Percentiles rank a stretch among this genome's conserved stretches.
These are phyloP conservation scores for Blastomussa wellsi DNA, from an alignment of 92 coral and sea anemone genomes.

Conservation along the genomic window DNA sequence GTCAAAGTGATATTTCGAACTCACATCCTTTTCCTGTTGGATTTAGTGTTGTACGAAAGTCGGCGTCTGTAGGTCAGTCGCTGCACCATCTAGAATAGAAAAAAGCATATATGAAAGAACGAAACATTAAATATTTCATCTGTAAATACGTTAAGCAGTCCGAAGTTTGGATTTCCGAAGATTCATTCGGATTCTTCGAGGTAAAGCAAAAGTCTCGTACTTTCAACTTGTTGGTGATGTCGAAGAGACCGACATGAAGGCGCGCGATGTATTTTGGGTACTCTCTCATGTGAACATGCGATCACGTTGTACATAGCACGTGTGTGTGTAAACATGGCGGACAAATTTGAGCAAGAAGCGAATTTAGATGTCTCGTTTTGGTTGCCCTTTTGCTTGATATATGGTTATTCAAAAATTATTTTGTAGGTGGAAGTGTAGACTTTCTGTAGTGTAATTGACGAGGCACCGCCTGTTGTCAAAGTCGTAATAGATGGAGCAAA, in stretches of 20 bases:
- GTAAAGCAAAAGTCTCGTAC: conserved; percentile 37
- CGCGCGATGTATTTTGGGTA: conserved; percentile 80
- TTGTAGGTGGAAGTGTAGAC: not conserved
- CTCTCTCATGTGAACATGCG: conserved; percentile 57
- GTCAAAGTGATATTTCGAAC: conserved; percentile 25
- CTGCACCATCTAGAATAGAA: conserved; percentile 88
- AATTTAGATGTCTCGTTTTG: not conserved
- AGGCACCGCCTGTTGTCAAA: not conserved
- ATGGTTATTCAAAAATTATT: not conserved
- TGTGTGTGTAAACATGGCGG: conserved; percentile 34
- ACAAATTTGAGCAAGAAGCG: not conserved
- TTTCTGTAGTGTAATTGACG: not conserved
- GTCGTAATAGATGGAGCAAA: conserved; percentile 9
- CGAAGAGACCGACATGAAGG: conserved; percentile 73
- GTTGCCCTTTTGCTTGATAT: not conserved
- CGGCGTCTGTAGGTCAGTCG: conserved; percentile 98
- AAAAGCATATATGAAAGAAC: conserved; percentile 19
- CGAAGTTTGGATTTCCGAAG: conserved; percentile 37
- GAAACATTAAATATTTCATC: conserved; percentile 22
- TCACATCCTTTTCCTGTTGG: conserved; percentile 93
- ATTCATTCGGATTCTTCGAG: conserved; percentile 65
- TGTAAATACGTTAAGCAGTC: not conserved
- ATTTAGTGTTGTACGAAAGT: conserved; percentile 94
- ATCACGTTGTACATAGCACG: conserved; percentile 62
- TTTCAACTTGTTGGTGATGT: conserved; percentile 54